Base-by-base conservation (phyloP, 2,797 vertebrate genomes). In the Acrossocheilus wenchowensis region DNA sequence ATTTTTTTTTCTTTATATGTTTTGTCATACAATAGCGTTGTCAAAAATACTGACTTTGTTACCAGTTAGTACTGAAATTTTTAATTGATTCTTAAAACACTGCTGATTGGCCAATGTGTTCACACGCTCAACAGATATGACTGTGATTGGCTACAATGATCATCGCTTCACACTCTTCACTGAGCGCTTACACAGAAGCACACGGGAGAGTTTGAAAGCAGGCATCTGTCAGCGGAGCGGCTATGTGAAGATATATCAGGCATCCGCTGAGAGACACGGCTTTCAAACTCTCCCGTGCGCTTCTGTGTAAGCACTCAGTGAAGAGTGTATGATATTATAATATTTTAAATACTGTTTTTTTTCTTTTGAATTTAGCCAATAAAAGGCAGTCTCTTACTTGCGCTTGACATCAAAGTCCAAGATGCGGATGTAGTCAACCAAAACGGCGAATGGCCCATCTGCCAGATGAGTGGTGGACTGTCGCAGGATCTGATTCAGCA, bases 351-450 rank as follows among this genome's bases (percentile, higher is more conserved):
- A 57, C 21, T 10, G 10, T 7, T 9, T 36, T 60, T 17, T 50
- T 19, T 26, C 26, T 36, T 34, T 34, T 17, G 14, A 21, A 34
- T 34, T 77, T 23, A 11, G 34, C 5, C 5, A 12, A 15, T 69
- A 39, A 72, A n/a, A 72, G 5, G 57, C 69, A 45, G 36, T 10
- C 78, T 86, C 96, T 89, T 96, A 98, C 98, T 98, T 98, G 89
- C 98, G 96, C 92, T 99, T 99, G 81, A 99, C 97, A 69, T 99
- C 98, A 57, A 99, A 99, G 94, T 98, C 97, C 23, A 98, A 95
- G 89, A 99, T 97, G 75, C 98, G 96, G 88, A 99, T 99, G 91
- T 99, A 98, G 91, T 99, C 98, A 17, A 99, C 98, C 54, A 99
- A 94, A 41, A 99, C 98, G 2, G 98, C 98, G 83, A 99, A 99